A percentile compares a stretch with the other conserved stretches of the same genome.
Evolutionary conservation across 2,888 invertebrate genomes (phyloP).

Genomic region (Caenorhabditis sp.): DNA sequence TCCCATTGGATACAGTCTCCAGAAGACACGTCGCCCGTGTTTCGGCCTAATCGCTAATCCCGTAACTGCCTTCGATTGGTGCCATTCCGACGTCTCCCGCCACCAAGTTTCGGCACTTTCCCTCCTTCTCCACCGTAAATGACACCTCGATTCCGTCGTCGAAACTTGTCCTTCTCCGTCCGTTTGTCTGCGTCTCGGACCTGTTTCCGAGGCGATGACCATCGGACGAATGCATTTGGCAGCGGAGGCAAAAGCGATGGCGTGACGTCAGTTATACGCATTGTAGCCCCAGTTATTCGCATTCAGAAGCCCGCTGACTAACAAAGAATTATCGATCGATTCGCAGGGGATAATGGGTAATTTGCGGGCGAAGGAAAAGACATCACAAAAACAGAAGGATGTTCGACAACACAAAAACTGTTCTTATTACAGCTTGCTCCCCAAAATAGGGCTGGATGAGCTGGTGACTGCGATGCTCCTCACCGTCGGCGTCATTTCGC

Average conservation of each 20-base stretch:
- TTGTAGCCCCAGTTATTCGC: conserved; percentile 18
- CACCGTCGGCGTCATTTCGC: conserved; percentile 43
- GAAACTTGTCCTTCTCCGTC: conserved; percentile 41
- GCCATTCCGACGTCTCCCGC: not conserved
- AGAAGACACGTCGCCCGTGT: not conserved
- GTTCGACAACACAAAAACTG: not conserved
- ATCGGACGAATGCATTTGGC: conserved; percentile 40
- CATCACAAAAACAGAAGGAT: not conserved
- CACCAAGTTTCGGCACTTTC: conserved; percentile 1
- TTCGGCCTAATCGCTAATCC: not conserved
- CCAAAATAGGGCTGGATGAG: conserved; percentile 59
- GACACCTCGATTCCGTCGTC: conserved; percentile 40
- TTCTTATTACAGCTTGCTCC: conserved; percentile 53
- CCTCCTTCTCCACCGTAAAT: conserved; percentile 28
- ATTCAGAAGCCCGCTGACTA: conserved; percentile 17
- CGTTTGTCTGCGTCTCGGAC: conserved; percentile 30
- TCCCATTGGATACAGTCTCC: not conserved
- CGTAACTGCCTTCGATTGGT: conserved; percentile 8
- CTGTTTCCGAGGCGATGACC: conserved; percentile 34
- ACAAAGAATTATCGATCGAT: conserved; percentile 10
- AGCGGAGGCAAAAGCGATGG: conserved; percentile 11
- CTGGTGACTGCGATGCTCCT: conserved; percentile 59
- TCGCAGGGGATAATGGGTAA: not conserved
- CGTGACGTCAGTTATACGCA: conserved; percentile 46
- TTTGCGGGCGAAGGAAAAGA: too few species aligned